Base-by-base conservation (phyloP, 1,140 invertebrate genomes). In the Ceratoteleas bidentatus region DNA sequence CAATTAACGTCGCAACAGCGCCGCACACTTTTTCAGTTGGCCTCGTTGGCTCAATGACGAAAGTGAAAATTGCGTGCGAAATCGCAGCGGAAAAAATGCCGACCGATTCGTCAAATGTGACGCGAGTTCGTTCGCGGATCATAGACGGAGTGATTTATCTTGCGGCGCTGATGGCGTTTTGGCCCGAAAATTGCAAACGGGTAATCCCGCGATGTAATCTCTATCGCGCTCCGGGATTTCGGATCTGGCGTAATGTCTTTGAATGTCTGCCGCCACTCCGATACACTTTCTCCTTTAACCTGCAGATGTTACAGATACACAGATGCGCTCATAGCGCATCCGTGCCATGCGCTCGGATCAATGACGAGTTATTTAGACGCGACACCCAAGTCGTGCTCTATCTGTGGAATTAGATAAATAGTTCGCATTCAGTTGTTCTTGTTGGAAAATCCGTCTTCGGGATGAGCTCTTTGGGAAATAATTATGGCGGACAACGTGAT, bases 331-430 rank as follows among this genome's bases (percentile, higher is more conserved):
- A 69, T 57, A 57, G 65, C 68, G 45, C 10, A 54, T 60, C 16
- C 38, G 43, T 49, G 57, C 64, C 13, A 69, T 57, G 65, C 43
- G 32, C 69, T 77, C 32, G 13, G 74, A 77, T 77, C 74, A 77
- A 77, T 77, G 64, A 77, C 74, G 62, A 69, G 74, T 69, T 69
- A 77, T 77, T 77, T 69, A 57, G 58, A 10, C 36, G 15, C 54
- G 49, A 49, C 43, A 69, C 43, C 47, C 73, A 68, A 68, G 53
- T 45, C 49, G 16, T 61, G 47, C 15, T 62, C 57, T 50, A 64
- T 69, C 57, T 69, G 43, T 49, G 52, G 61, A 69, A 77, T 69
- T 69, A 69, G 74, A 77, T 77, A 77, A 69, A 77, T 77, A 69
- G 73, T 76, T 76, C 14, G 58, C 62, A 69, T 61, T 69, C 53